Evolutionary conservation across 2,113 vertebrate species (phyloP).

Genomic region (Menura novaehollandiae): DNA sequence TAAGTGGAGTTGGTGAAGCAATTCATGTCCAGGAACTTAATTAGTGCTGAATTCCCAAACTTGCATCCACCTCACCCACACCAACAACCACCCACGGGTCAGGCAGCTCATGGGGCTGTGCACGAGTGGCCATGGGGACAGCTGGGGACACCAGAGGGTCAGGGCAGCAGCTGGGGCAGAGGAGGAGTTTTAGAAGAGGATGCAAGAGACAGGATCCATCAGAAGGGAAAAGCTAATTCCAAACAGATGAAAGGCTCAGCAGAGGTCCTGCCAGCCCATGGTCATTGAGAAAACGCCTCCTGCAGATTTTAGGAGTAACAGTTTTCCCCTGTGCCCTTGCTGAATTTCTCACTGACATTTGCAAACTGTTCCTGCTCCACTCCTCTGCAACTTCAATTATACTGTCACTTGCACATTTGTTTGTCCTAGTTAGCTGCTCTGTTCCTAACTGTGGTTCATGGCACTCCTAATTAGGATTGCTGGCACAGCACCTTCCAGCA

Average conservation of each 20-base stretch:
- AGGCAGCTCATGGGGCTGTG: accelerated
- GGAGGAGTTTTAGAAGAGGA: neutral
- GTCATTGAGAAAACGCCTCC: neutral
- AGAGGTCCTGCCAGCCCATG: neutral
- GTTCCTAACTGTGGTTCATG: neutral
- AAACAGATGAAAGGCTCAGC: neutral
- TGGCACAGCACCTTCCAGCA: neutral
- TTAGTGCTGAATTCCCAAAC: constrained; percentile 62
- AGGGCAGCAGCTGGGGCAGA: neutral
- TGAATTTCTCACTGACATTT: neutral
- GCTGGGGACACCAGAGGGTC: neutral
- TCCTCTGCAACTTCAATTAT: neutral
- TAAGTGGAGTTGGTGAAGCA: constrained; percentile 69
- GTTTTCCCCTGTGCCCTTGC: neutral
- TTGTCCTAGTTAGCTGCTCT: neutral
- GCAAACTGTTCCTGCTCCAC: neutral
- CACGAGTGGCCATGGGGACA: neutral
- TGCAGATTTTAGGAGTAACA: neutral
- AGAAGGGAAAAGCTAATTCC: neutral
- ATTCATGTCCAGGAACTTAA: constrained; percentile 71
- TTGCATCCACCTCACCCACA: constrained; percentile 21
- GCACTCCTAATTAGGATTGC: neutral
- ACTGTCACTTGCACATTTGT: neutral
- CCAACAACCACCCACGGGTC: neutral
- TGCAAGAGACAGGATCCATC: neutral